Evolutionary conservation across 2,888 invertebrate genomes (phyloP).

Genomic region (Phymatocera aterrima): DNA sequence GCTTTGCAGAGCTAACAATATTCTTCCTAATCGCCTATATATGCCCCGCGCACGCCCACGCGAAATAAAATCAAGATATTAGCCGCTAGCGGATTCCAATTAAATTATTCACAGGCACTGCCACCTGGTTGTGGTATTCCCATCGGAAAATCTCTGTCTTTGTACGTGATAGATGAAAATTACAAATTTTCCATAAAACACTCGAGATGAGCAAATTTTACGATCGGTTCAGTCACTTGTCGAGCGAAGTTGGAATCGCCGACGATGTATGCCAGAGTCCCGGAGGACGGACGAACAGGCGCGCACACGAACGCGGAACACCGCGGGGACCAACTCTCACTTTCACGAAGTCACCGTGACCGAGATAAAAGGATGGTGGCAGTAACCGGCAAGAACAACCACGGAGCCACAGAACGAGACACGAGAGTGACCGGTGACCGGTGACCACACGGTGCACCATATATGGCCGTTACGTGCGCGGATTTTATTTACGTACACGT

Average conservation of each 20-base stretch:
- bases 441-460: constrained; percentile 60
- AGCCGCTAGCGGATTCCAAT: background rate
- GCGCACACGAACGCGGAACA: constrained; percentile 36
- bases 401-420: constrained; percentile 51
- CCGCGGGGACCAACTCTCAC: constrained; percentile 65
- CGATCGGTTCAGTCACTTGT: background rate
- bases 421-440: constrained; percentile 60
- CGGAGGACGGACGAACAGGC: constrained; percentile 25
- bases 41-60: background rate
- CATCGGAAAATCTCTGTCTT: too few relatives aligned
- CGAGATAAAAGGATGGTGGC: constrained; percentile 72
- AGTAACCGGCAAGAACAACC: constrained; percentile 55
- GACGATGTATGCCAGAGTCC: constrained; percentile 4
- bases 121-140: background rate
- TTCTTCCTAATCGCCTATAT: constrained; percentile 28
- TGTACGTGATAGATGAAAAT: too few relatives aligned
- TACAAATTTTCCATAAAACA: too few relatives aligned
- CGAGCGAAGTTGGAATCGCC: constrained; percentile 1
- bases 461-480: constrained; percentile 57
- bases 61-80: constrained; percentile 21
- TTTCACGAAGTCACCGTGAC: constrained; percentile 73
- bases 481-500: constrained; percentile 15
- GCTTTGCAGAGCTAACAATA: background rate
- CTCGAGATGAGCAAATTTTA: background rate
- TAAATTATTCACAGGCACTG: background rate